Evolutionary conservation across 92 coral and sea anemone species (phyloP).

Genomic region (Bergia puertoricense): DNA sequence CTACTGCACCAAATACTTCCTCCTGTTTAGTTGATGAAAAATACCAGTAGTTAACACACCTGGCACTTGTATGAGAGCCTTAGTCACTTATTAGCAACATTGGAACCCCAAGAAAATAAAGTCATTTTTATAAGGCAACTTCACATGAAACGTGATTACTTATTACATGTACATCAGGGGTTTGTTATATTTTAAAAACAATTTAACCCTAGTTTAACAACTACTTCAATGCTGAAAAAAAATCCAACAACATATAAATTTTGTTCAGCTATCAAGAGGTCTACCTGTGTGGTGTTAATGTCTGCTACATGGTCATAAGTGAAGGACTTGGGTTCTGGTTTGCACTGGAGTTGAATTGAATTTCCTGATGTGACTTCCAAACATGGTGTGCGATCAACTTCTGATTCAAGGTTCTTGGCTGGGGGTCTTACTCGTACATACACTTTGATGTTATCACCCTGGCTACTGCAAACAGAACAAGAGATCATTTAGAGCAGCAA

Average conservation of each 20-base stretch:
- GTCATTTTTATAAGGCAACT: no score
- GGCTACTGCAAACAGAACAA: slow-evolving; percentile 63
- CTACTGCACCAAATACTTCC: slow-evolving; percentile 97
- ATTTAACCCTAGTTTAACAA: no score
- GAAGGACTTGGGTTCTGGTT: slow-evolving; percentile 95
- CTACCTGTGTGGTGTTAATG: slow-evolving; percentile 95
- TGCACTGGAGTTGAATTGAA: slow-evolving; percentile 77
- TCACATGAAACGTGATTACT: no score
- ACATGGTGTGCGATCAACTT: slow-evolving; percentile 92
- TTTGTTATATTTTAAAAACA: no score
- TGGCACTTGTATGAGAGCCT: background rate
- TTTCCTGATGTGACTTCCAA: slow-evolving; percentile 94
- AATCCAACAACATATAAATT: no score
- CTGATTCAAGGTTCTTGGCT: slow-evolving; percentile 84
- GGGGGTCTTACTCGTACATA: slow-evolving; percentile 99
- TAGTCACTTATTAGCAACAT: no score
- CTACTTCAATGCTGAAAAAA: no score
- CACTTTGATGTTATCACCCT: slow-evolving; percentile 93
- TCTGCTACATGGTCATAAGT: slow-evolving; percentile 99
- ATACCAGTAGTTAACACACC: background rate
- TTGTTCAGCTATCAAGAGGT: no score
- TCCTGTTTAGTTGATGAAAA: slow-evolving; percentile 57
- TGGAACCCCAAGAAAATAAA: no score
- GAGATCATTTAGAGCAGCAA: background rate
- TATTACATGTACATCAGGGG: no score